Percentiles rank a stretch among this genome's conserved stretches.
Conservation (phyloP, 2,888 invertebrate genomes). For the Epinotia ramella region DNA sequence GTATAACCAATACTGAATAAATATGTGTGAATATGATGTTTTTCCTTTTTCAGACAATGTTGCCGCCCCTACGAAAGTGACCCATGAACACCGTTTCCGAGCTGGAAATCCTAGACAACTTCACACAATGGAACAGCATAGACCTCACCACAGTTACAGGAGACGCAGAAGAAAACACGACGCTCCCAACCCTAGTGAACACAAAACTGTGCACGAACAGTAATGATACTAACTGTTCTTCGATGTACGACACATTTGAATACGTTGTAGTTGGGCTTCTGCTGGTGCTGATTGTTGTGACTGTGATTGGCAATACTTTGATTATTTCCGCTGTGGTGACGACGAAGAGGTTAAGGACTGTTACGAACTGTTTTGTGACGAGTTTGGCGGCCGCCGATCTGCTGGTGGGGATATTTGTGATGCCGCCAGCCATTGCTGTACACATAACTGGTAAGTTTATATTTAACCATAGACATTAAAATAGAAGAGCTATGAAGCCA, state of each 20-base stretch:
- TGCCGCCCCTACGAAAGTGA: constrained; percentile 50
- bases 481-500: too few relatives aligned
- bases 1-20: too few relatives aligned
- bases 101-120: constrained; percentile 56
- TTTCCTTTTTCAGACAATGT: constrained; percentile 68
- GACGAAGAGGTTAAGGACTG: constrained; percentile 93
- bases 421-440: constrained; percentile 97
- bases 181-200: constrained; percentile 57
- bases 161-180: constrained; percentile 65
- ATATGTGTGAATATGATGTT: too few relatives aligned
- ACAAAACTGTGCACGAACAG: constrained; percentile 52
- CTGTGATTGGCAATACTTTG: constrained; percentile 94
- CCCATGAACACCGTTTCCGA: constrained; percentile 71
- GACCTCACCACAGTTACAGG: constrained; percentile 61
- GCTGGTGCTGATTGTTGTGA: constrained; percentile 89
- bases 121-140: constrained; percentile 73
- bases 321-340: constrained; percentile 96
- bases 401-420: constrained; percentile 96
- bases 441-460: constrained; percentile 90
- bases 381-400: constrained; percentile 97
- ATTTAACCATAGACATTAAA: too few relatives aligned
- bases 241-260: constrained; percentile 76
- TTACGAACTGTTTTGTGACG: constrained; percentile 98
- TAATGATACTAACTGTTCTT: constrained; percentile 54
- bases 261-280: constrained; percentile 87